Base-by-base conservation (phyloP, 2,797 vertebrate genomes). In the Sebastes flavidus region DNA sequence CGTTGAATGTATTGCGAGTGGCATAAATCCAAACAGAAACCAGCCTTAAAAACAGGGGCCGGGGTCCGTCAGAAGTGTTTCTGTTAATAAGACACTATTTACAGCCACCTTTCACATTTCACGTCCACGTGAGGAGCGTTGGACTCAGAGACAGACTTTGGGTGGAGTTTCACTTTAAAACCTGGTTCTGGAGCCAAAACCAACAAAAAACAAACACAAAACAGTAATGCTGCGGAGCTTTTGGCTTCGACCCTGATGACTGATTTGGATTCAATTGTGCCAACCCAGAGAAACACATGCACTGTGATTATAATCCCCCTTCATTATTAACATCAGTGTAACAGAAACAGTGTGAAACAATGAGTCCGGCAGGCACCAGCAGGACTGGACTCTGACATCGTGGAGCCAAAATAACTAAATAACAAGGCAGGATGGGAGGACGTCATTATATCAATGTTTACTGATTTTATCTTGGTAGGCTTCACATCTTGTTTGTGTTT, bases 291-390 rank as follows among this genome's bases (percentile, higher is more conserved):
- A 32, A 36, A 61, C 82, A 30, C 20, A 32, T 27, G 61, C 69
- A 32, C 66, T 36, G 10, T 36, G 66, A 67, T 54, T 29, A 18
- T 10, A 24, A 66, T 8, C 38, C 14, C 25, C 42, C 54, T 65
- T 75, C 75, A 65, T 84, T 84, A 87, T 83, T 80, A 81, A 78
- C 84, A 72, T 20, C 77, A 85, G 77, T 82, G 84, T 83, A 34
- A 30, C 55, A 54, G 42, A 60, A 60, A 56, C 34, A 3, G 70
- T 20, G 78, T 63, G 46, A 70, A 88, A 91, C 89, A 87, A 90
- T 87, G 83, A 71, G 76, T 27, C 24, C 24, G 18, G 49, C 71
- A 76, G 91, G 89, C 87, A 80, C 90, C 88, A 2, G 68, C 58
- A 14, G 62, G 88, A 82, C 80, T 75, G 84, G 84, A 74, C 58